Conservation (phyloP, 1,140 invertebrate species). For the Limonius californicus region DNA sequence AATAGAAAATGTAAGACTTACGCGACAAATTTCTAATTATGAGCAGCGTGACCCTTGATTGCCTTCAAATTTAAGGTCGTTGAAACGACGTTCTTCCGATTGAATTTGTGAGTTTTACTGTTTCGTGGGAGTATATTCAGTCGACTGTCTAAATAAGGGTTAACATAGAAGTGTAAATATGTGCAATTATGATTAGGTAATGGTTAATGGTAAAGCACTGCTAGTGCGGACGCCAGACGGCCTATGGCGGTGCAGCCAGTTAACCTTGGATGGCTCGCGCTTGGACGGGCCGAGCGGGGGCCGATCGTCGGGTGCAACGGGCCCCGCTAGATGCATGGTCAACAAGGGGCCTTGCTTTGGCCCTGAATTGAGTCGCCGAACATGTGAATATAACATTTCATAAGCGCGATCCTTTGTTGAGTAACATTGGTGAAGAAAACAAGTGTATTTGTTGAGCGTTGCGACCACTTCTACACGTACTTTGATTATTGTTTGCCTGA, state of each 20-base stretch:
- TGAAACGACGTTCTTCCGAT: too few relatives aligned
- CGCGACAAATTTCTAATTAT: too few relatives aligned
- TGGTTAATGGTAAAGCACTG: not conserved
- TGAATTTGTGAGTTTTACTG: too few relatives aligned
- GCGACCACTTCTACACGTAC: not conserved
- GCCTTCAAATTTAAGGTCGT: too few relatives aligned
- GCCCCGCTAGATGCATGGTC: conserved; percentile 9
- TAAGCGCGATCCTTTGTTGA: conserved; percentile 1
- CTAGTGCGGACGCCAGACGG: conserved; percentile 2
- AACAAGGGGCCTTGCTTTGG: conserved; percentile 8
- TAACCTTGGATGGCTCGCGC: conserved; percentile 10
- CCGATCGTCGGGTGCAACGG: conserved; percentile 4
- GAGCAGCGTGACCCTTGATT: too few relatives aligned
- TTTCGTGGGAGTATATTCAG: too few relatives aligned
- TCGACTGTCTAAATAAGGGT: too few relatives aligned
- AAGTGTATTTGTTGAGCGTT: not conserved
- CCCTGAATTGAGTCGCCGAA: conserved; percentile 3
- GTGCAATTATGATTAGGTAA: conserved; percentile 8
- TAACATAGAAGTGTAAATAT: not conserved
- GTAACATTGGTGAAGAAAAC: not conserved
- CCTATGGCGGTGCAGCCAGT: conserved; percentile 4
- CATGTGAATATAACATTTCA: conserved; percentile 11
- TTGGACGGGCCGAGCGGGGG: conserved; percentile 4
- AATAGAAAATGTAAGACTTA: too few relatives aligned
- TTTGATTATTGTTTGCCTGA: not conserved